Percentiles rank a stretch among this genome's conserved stretches.
Evolutionary conservation across 2,113 vertebrate species (phyloP).

Genomic region (Catharus bicknelli): DNA sequence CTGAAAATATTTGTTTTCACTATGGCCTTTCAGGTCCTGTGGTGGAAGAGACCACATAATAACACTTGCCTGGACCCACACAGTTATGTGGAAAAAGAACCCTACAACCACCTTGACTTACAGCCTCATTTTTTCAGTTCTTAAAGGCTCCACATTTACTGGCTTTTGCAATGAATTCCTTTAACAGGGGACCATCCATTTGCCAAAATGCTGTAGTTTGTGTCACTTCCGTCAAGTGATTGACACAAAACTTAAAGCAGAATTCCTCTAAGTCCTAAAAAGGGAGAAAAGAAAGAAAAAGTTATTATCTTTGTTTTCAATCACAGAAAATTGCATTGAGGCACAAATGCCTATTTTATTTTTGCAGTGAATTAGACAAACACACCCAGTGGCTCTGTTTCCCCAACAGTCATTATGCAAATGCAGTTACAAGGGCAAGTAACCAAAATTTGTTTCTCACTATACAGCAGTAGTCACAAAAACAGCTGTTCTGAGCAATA

Average conservation of each 20-base stretch:
- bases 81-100: background rate
- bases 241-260: slow-evolving; percentile 98
- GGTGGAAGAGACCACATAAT: background rate
- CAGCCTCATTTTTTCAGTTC: slow-evolving; percentile 83
- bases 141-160: slow-evolving; percentile 97
- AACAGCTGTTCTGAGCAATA: background rate
- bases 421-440: background rate
- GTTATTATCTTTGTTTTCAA: slow-evolving; percentile 42
- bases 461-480: background rate
- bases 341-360: background rate
- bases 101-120: background rate
- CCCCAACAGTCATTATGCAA: background rate
- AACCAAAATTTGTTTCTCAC: background rate
- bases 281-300: background rate
- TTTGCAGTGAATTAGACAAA: background rate
- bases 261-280: slow-evolving; percentile 96
- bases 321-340: background rate
- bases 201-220: slow-evolving; percentile 96
- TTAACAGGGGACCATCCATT: slow-evolving; percentile 93
- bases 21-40: background rate
- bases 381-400: background rate
- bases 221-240: slow-evolving; percentile 96
- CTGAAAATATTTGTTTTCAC: background rate
- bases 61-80: background rate
- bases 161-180: slow-evolving; percentile 96